These are phyloP conservation scores for Phyllostomus hastatus DNA, from an alignment of 2,113 vertebrate genomes.

Conservation along the genomic window DNA sequence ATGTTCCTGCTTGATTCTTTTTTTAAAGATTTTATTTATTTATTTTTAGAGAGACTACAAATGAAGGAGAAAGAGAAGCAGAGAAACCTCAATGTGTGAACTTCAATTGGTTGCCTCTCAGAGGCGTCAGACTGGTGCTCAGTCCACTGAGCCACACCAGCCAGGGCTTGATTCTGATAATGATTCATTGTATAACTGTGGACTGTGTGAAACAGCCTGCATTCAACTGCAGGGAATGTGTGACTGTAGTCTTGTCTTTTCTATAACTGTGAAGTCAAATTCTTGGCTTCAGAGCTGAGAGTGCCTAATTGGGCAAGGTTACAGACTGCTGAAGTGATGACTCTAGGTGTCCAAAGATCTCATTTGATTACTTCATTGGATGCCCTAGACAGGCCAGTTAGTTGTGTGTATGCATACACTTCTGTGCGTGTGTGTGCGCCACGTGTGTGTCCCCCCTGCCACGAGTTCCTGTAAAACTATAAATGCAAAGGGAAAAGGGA, in stretches of 20 bases:
- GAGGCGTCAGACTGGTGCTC: too few relatives aligned
- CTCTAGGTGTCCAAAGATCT: not conserved
- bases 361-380: constrained; percentile 32
- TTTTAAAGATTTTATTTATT: too few relatives aligned
- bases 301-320: not conserved
- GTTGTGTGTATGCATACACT: not conserved
- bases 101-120: too few relatives aligned
- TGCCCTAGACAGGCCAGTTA: not conserved
- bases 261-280: not conserved
- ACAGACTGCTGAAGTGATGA: constrained; percentile 17
- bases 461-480: not conserved
- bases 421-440: not conserved
- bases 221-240: not conserved
- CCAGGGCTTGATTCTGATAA: constrained; percentile 12
- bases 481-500: constrained; percentile 10
- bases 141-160: too few relatives aligned
- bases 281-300: constrained; percentile 40
- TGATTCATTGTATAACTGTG: constrained; percentile 14
- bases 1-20: constrained; percentile 39
- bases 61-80: too few relatives aligned
- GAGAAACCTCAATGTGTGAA: too few relatives aligned
- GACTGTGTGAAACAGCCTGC: not conserved
- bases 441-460: not conserved
- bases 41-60: too few relatives aligned
- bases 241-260: constrained; percentile 37